Conservation (phyloP, 2,888 invertebrate species). For the Lithophane leautieri region DNA sequence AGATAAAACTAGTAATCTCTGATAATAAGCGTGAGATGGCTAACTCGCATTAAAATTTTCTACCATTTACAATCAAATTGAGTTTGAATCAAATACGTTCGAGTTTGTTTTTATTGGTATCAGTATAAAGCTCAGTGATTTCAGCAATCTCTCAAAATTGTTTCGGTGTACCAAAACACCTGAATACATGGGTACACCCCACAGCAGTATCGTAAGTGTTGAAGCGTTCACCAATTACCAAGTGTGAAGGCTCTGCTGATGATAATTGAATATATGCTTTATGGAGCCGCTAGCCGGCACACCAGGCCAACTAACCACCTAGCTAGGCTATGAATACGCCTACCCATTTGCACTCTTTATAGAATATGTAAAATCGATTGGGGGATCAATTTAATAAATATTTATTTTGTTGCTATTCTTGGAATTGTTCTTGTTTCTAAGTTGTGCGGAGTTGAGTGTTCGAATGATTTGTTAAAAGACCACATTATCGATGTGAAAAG, state of each 20-base stretch:
- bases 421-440: slow-evolving; percentile 22
- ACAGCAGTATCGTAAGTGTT: slow-evolving; percentile 72
- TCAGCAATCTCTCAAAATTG: background rate
- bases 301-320: slow-evolving; percentile 1
- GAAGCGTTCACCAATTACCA: slow-evolving; percentile 85
- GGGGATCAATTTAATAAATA: slow-evolving; percentile 50
- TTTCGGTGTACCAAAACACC: background rate
- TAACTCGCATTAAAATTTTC: too few species aligned
- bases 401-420: slow-evolving; percentile 37
- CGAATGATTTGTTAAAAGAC: background rate
- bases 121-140: background rate
- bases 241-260: slow-evolving; percentile 80
- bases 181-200: slow-evolving; percentile 58
- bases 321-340: slow-evolving; percentile 49
- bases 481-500: background rate
- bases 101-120: too few species aligned
- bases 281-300: slow-evolving; percentile 65
- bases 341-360: slow-evolving; percentile 55
- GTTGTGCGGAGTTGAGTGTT: background rate
- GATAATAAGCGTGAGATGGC: too few species aligned
- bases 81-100: too few species aligned
- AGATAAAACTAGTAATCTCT: too few species aligned
- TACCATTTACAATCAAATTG: too few species aligned
- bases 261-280: slow-evolving; percentile 87
- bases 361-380: slow-evolving; percentile 45